Conservation (phyloP, 2,113 vertebrate species). For the Sylvilagus bachmani region DNA sequence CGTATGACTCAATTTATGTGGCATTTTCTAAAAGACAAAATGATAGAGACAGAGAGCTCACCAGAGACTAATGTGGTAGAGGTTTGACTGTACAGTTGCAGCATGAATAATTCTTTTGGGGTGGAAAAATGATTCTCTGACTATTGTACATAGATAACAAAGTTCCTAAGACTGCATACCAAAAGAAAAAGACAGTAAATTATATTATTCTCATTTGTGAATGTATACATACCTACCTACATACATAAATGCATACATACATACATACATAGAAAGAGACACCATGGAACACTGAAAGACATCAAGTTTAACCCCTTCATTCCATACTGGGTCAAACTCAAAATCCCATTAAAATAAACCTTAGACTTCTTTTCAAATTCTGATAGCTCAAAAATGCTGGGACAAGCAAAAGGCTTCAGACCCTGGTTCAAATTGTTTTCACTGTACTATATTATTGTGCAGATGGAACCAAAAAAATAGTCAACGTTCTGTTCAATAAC, state of each 20-base stretch:
- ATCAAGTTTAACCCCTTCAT: neutral
- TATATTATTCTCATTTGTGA: neutral
- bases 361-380: neutral
- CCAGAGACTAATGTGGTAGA: neutral
- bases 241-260: neutral
- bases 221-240: neutral
- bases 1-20: neutral
- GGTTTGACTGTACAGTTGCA: neutral
- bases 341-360: neutral
- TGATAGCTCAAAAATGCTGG: neutral
- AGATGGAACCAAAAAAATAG: neutral
- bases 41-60: neutral
- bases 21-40: neutral
- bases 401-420: neutral
- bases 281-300: neutral
- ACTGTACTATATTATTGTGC: neutral
- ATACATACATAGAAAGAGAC: neutral
- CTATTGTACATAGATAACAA: neutral
- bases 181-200: neutral
- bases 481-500: neutral
- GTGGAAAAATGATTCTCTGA: neutral
- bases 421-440: neutral
- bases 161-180: neutral
- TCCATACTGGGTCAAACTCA: neutral
- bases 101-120: neutral